Base-by-base conservation (phyloP, 2,888 invertebrate genomes). In the Eucera pruinosa region DNA sequence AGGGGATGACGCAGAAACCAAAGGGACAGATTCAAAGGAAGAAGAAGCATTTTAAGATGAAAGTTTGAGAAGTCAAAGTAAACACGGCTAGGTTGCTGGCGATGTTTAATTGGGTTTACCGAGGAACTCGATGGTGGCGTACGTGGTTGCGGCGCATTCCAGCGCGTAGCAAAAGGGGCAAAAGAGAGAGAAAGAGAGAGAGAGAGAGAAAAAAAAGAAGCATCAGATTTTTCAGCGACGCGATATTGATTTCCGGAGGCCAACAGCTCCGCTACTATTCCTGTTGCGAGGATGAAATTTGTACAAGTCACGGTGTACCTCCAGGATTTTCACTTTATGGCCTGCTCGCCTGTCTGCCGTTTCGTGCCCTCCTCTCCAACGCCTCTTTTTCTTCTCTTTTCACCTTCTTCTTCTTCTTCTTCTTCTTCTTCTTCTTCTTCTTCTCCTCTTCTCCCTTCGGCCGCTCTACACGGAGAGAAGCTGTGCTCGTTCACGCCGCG, bases 281-380 rank as follows among this genome's bases (percentile, higher is more conserved):
- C 78, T 60, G 78, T 61, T 58, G 74, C 79, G 81, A 62, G 82
- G 80, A 80, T 88, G 80, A 86, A 86, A 87, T 87, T 87, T 83
- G 85, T 85, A 86, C 78, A 60, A 82, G 86, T 87, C 86, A 85
- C 66, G 69, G 54, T 48, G 33, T 41, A 54, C 62, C 41, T 50
- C 25, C 54, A 60, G 57, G 77, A 82, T 77, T 77, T 82, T 81
- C 75, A 80, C 83, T 85, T 86, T 82, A 85, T 67, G 75, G 75
- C 52, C 73, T 48, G 41, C 50, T 47, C 15, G 30, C 36, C 30
- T 27, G 36, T 11, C 36, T 58, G 45, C 25, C 36, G 45, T 47
- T 45, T 65, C 68, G 73, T 36, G 60, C 43, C 61, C 74, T 67
- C 62, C 62, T 13, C 30, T 48, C 30, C 39, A 18, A 54, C n/a